Evolutionary conservation across 2,113 vertebrate genomes (phyloP), one percentile per base, ranked within the genome.

Genomic region (Epinephelus fuscoguttatus): DNA sequence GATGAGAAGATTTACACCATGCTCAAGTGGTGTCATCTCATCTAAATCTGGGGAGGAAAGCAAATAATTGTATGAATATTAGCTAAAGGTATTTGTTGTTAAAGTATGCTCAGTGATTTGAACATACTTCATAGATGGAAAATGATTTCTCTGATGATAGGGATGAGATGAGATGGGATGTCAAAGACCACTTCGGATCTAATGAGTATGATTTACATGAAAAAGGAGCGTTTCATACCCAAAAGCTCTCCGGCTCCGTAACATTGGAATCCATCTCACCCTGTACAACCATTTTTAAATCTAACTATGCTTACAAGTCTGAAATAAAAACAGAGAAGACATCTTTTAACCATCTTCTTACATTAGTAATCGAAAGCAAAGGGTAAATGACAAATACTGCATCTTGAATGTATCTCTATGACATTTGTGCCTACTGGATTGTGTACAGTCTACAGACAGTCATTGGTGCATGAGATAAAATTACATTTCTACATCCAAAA

Each of bases 181-280:
- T 47, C 21, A 67, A 42, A 50, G 7, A 50, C 55, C 3, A 4
- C 61, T 66, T 27, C 53, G 30, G 18, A 71, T 79, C 52, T 75
- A 55, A 4, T 69, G 60, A 63, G 52, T 7, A 8, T 70, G 71
- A 69, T 67, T n/a, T 33, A 37, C 23, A 40, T 8, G 11, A 56
- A 33, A 45, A 73, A 64, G 25, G 12, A 78, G 23, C 9, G 0
- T 73, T 81, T 92, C 91, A 64, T 93, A 93, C 93, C 91, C 84
- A 83, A 17, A 85, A 53, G 60, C 78, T 85, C 80, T 87, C 83
- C 83, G 59, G 49, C 80, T 90, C 78, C 10, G 88, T 91, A 66
- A 84, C 64, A 83, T 78, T 88, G 84, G 89, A 50, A 2, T 93
- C 90, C 92, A 89, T 85, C 85, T 88, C 85, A 88, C 56, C 83